phyloP scores from a whole-genome alignment of 2,888 invertebrate genomes.

The Euplexia lucipara region DNA sequence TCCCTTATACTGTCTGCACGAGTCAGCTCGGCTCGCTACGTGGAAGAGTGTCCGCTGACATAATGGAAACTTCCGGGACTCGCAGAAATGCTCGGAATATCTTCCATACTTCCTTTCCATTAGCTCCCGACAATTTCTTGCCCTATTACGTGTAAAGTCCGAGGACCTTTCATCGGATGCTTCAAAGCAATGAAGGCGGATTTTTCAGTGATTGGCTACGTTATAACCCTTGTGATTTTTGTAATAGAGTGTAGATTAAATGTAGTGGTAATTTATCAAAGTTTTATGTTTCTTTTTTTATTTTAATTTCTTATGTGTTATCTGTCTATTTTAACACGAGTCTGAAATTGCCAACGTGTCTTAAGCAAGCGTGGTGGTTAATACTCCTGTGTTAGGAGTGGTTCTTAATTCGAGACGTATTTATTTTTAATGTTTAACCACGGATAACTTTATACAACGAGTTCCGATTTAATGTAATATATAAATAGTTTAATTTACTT shows the following conservation, averaged over 20 bases:
- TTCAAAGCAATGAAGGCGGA: background rate
- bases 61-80: constrained; percentile 29
- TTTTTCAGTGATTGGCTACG: constrained; percentile 3
- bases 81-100: constrained; percentile 20
- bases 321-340: too few species aligned
- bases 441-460: too few species aligned
- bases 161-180: constrained; percentile 7
- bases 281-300: background rate
- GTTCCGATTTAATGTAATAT: too few species aligned
- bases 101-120: constrained; percentile 36
- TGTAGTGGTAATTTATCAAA: background rate
- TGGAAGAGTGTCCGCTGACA: constrained; percentile 10
- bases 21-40: background rate
- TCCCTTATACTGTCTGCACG: constrained; percentile 4
- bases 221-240: background rate
- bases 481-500: too few species aligned
- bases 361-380: too few species aligned
- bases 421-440: too few species aligned
- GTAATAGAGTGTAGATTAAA: background rate
- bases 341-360: too few species aligned
- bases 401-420: too few species aligned
- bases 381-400: too few species aligned
- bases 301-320: background rate
- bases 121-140: constrained; percentile 45
- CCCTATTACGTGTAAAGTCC: constrained; percentile 12